Conservation (phyloP, 1,140 invertebrate genomes). For the Arctopsyche grandis region DNA sequence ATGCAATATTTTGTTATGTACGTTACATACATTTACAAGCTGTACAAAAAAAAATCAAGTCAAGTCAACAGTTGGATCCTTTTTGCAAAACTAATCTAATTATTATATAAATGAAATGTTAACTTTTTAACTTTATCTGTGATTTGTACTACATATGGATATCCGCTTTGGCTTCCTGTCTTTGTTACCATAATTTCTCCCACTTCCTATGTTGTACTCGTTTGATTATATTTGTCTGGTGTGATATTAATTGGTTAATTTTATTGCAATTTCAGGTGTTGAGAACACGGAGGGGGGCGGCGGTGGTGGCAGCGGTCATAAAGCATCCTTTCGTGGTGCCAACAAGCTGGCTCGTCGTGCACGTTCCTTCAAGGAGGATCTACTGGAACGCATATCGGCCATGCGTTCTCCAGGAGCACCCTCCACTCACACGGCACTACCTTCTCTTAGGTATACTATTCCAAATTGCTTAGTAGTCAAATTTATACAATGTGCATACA, state of each 20-base stretch:
- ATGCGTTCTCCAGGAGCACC: conserved; percentile 72
- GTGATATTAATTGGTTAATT: too few species aligned
- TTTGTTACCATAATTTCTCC: too few species aligned
- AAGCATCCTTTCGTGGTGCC: conserved; percentile 76
- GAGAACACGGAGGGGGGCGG: conserved; percentile 46
- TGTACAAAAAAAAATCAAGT: too few species aligned
- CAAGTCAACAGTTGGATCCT: too few species aligned
- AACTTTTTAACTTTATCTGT: too few species aligned
- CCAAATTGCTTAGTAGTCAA: not conserved
- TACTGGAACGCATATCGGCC: conserved; percentile 86
- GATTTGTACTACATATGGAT: too few species aligned
- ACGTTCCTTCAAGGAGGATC: conserved; percentile 91
- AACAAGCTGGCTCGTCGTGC: conserved; percentile 83
- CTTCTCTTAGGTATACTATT: conserved; percentile 30
- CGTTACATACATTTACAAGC: too few species aligned
- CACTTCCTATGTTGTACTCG: not conserved
- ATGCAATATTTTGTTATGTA: too few species aligned
- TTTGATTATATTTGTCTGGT: not conserved
- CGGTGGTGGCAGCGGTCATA: conserved; percentile 64
- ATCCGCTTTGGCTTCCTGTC: too few species aligned
- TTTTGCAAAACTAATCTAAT: too few species aligned
- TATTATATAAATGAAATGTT: too few species aligned
- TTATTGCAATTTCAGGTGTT: conserved; percentile 38
- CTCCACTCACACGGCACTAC: conserved; percentile 56
- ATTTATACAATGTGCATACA: too few species aligned